Evolutionary conservation across 2,797 vertebrate genomes (phyloP).

Genomic region (Anguilla obscura): DNA sequence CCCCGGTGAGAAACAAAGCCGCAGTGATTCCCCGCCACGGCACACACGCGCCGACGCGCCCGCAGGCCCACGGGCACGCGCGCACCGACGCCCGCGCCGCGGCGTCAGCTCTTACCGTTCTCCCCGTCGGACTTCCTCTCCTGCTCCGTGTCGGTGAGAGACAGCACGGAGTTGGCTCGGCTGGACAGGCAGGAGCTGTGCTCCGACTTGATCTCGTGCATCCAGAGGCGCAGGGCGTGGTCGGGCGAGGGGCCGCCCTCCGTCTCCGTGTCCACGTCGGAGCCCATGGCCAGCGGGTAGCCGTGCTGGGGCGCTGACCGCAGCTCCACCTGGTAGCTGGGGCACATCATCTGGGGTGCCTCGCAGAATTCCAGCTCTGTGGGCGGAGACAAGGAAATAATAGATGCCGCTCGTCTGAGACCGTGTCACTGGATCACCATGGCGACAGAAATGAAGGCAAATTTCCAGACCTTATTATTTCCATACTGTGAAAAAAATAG

Average conservation of each 20-base stretch:
- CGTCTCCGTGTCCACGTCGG: conserved; percentile 88
- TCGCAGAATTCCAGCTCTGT: conserved; percentile 91
- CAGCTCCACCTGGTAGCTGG: conserved; percentile 81
- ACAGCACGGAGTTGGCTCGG: conserved; percentile 92
- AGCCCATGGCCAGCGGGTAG: conserved; percentile 85
- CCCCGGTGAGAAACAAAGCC: background rate
- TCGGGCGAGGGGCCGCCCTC: conserved; percentile 89
- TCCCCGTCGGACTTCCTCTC: conserved; percentile 96
- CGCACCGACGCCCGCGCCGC: background rate
- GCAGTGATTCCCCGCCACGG: background rate
- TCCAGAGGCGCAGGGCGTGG: conserved; percentile 91
- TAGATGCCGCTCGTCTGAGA: background rate
- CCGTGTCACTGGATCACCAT: background rate
- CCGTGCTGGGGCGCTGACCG: conserved; percentile 56
- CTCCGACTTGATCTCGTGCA: conserved; percentile 91
- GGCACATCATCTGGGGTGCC: conserved; percentile 78
- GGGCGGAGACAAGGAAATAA: conserved; percentile 45
- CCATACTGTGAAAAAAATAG: background rate
- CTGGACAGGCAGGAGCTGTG: conserved; percentile 95
- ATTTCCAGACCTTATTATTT: background rate
- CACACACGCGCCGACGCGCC: background rate
- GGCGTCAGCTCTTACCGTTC: conserved; percentile 79
- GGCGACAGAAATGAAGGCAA: background rate
- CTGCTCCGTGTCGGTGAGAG: conserved; percentile 97
- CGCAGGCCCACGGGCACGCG: background rate